These are phyloP conservation scores for Apeltes quadracus DNA, from an alignment of 2,113 vertebrate genomes.

Conservation along the genomic window DNA sequence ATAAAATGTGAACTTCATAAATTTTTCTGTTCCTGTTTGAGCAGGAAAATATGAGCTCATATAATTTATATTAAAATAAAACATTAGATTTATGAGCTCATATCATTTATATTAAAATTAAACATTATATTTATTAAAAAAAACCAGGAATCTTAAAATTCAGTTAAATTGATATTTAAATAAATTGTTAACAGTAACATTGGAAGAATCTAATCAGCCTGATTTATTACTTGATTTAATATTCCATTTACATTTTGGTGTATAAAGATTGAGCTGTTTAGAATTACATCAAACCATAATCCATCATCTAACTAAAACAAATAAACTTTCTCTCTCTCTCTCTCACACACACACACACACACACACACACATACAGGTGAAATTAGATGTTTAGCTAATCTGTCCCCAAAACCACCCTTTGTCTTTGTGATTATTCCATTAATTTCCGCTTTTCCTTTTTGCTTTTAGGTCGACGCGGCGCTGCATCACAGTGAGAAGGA, in stretches of 20 bases:
- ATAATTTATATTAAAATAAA: background rate
- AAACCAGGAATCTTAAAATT: background rate
- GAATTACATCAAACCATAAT: slow-evolving; percentile 8
- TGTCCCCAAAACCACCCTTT: slow-evolving; percentile 1
- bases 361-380: background rate
- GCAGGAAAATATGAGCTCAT: background rate
- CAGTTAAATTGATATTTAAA: background rate
- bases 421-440: slow-evolving; percentile 38
- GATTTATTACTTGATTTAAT: background rate
- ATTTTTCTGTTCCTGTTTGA: background rate
- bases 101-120: background rate
- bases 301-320: slow-evolving; percentile 8
- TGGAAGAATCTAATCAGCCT: background rate
- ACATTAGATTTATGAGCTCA: background rate
- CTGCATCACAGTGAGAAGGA: slow-evolving; percentile 22
- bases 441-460: slow-evolving; percentile 25
- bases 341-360: background rate
- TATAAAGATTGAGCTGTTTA: background rate
- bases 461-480: slow-evolving; percentile 13
- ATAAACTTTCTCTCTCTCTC: background rate
- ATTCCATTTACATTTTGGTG: background rate
- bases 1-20: no score
- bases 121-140: background rate
- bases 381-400: slow-evolving; percentile 19
- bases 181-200: background rate